Evolutionary conservation across 2,888 invertebrate species (phyloP), one percentile per base, ranked within the genome.

Genomic region (Thalpophila matura): DNA sequence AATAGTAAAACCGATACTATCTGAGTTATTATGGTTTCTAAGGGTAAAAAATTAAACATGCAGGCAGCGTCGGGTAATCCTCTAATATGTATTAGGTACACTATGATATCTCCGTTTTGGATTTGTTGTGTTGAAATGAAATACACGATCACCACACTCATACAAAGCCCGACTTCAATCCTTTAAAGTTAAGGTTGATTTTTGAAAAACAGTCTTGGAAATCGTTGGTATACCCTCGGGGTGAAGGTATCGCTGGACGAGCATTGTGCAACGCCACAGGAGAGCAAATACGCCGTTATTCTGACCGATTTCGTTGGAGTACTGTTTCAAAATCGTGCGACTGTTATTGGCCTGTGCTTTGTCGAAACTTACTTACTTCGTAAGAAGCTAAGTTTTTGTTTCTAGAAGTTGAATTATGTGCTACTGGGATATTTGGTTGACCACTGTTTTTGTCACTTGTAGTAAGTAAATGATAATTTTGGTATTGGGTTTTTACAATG

Each of bases 41-140:
- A 38, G 29, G n/a, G 33, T 50, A 50, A 46, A 49, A 50, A 58
- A 51, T 56, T 40, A 26, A 40, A 49, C 27, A 54, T 35, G 20
- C 76, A 37, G 64, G 74, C 66, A 70, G 61, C 67, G 78, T 58
- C 74, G 70, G 55, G 62, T 56, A 60, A 60, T 58, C 54, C 38
- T 60, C 63, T 62, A 70, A 66, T 61, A n/a, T n/a, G n/a, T n/a
- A 61, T 61, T 40, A 68, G 66, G 79, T 83, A 81, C 80, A 83
- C 83, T 87, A 86, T 87, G 88, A 89, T 91, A 90, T 90, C 89
- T 89, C 86, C 84, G 84, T 86, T 88, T 84, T 80, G 85, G 86
- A 86, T 79, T 87, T 86, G 80, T 84, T 77, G 79, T 85, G 91
- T 91, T 90, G 91, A 92, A 91, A 91, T 86, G 89, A 88, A 87